Base-by-base conservation (phyloP, 2,797 vertebrate genomes). In the Presbytis comata region DNA sequence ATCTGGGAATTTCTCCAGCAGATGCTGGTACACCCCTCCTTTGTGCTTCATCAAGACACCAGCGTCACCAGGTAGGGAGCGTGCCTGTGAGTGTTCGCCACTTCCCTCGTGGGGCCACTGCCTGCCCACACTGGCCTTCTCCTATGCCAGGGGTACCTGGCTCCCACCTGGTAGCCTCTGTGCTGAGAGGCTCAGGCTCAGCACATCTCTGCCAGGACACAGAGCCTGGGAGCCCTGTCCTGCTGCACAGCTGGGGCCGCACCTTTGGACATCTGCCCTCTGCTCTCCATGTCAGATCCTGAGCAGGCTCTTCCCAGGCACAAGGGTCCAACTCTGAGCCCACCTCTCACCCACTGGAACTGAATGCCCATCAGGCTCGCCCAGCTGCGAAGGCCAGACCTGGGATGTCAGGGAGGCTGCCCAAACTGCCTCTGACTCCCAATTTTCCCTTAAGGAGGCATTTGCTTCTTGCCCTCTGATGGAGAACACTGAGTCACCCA, bases 371-470 rank as follows among this genome's bases (percentile, higher is more conserved):
- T 16, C 8, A 50, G 44, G 13, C 55, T 36, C 3, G 0, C 74
- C 86, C 1, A 1, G 76, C 19, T 74, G 39, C 61, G 12, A 28
- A n/a, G 36, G 10, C 67, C 48, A 61, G 87, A 5, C 44, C 16
- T 3, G 0, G 16, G 91, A 24, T 41, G 2, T 4, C 53, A 36
- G 53, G 46, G 78, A 26, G 53, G 72, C 67, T 21, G 19, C 41
- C 84, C 2, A 2, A 81, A 80, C 57, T 48, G 17, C 61, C 39
- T 26, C 94, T 80, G 19, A n/a, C 39, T 76, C 70, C 44, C 0
- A 17, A 33, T 28, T 39, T 91, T 50, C 91, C 91, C 87, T 92
- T 94, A 95, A 82, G 92, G 67, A 86, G 64, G 82, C 59, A 39
- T 76, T 22, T 46, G 53, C 57, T 41, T 26, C 64, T 61, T 17